A percentile compares a stretch with the other conserved stretches of the same genome.
Conservation (phyloP, 2,113 vertebrate species). For the Erinaceus europaeus region DNA sequence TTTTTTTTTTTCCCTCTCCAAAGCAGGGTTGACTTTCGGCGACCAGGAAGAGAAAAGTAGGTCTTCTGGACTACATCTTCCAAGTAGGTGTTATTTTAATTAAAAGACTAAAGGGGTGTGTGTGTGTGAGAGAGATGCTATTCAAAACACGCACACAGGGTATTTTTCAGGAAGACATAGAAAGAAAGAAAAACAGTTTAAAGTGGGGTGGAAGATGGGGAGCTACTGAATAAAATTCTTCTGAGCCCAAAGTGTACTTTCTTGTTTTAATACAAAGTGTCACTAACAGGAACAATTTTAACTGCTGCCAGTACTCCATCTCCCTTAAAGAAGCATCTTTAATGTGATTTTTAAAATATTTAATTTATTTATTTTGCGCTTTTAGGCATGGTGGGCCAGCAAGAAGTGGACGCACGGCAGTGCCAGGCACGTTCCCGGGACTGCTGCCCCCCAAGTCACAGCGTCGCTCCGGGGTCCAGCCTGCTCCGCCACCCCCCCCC, state of each 20-base stretch:
- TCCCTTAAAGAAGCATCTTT: slow-evolving; percentile 2
- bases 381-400: slow-evolving; percentile 28
- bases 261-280: not conserved
- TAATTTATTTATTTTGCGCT: too few species aligned
- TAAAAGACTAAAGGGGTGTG: slow-evolving; percentile 58
- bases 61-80: slow-evolving; percentile 27
- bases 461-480: not conserved
- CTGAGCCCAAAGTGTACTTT: not conserved
- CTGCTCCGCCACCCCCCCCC: too few species aligned
- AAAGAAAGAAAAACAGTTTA: slow-evolving; percentile 55
- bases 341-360: slow-evolving; percentile 1
- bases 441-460: slow-evolving; percentile 16
- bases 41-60: slow-evolving; percentile 1
- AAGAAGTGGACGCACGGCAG: slow-evolving; percentile 46
- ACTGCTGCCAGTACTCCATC: not conserved
- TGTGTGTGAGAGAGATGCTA: not conserved
- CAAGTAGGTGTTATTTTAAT: slow-evolving; percentile 61
- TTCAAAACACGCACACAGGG: slow-evolving; percentile 13
- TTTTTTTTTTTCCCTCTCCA: not conserved
- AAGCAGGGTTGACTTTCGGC: not conserved
- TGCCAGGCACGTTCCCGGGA: slow-evolving; percentile 14
- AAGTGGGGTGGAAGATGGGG: slow-evolving; percentile 42
- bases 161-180: slow-evolving; percentile 53
- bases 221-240: slow-evolving; percentile 40
- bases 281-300: not conserved